Evolutionary conservation across 2,113 vertebrate genomes (phyloP), one percentile per base, ranked within the genome.

Genomic region (Ptilorrhoa leucosticta): DNA sequence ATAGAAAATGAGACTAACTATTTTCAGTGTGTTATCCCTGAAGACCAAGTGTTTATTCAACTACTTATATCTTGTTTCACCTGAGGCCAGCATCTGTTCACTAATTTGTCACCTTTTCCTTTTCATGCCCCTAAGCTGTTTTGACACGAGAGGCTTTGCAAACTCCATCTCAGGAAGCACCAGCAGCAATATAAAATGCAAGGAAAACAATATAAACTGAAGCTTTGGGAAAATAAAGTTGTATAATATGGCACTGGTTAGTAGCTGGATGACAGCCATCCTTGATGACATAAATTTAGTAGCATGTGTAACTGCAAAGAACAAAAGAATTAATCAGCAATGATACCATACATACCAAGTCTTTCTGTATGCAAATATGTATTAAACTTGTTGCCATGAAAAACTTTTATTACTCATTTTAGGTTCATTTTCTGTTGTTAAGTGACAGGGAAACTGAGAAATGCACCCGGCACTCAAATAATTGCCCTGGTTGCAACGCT

Each of bases 161-260:
- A 87, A 31, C 82, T 71, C 53, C 44, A 31, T 94, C 79, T 79
- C 54, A 4, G 83, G 48, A 91, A 86, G 64, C 39, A 90, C 31
- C 47, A 63, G 78, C 72, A 87, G 71, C 94, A 48, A 78, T 88
- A 54, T 68, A 75, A 95, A 31, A 84, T 4, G 3, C 83, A 73
- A 91, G 47, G 53, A 92, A 90, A 76, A 66, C 51, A 96, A 92
- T 50, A 40, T 91, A 75, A 96, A 90, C 60, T 82, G 96, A 93
- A 89, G 89, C 93, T 87, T 92, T 92, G 50, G 73, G 84, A 95
- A 96, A 97, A 91, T 65, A 63, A 65, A 95, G 47, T 95, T 97
- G 85, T 90, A 54, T 94, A 96, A 95, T 94, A 65, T 92, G 93
- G 66, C 84, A 84, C 70, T 90, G n/a, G 83, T 95, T 85, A 95